These are phyloP conservation scores for Leucoptera coffeella DNA, from an alignment of 2,888 invertebrate species.

Conservation along the genomic window DNA sequence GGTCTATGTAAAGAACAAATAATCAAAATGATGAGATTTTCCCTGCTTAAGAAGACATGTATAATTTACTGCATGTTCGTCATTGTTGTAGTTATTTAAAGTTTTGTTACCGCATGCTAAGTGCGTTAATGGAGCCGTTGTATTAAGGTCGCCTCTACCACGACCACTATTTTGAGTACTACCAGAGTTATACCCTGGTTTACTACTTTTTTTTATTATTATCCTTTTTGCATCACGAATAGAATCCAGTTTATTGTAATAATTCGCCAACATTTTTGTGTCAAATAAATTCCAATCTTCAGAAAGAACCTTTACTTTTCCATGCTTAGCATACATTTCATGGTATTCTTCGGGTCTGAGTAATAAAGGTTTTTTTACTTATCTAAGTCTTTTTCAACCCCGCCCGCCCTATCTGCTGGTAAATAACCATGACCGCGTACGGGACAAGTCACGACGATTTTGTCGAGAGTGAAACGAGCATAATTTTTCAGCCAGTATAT, in stretches of 20 bases:
- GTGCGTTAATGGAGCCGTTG: constrained; percentile 5
- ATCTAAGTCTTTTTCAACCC: constrained; percentile 6
- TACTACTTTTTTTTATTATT: constrained; percentile 4
- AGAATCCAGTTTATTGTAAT: constrained; percentile 4
- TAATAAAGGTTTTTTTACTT: constrained; percentile 6
- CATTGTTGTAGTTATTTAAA: constrained; percentile 4
- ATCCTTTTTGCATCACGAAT: constrained; percentile 5
- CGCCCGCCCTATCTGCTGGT: constrained; percentile 7
- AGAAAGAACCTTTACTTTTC: constrained; percentile 4
- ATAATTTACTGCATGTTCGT: constrained; percentile 4
- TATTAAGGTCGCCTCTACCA: constrained; percentile 3
- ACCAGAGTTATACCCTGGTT: constrained; percentile 4
- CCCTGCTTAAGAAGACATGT: constrained; percentile 5
- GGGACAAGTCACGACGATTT: constrained; percentile 6
- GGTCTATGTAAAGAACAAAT: no score
- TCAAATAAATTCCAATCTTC: constrained; percentile 5
- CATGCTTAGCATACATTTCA: constrained; percentile 6
- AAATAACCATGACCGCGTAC: constrained; percentile 8
- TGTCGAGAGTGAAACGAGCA: constrained; percentile 4
- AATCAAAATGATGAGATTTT: constrained; percentile 5
- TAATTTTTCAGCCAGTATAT: constrained; percentile 5
- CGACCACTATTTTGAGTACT: constrained; percentile 4
- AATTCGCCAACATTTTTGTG: constrained; percentile 4
- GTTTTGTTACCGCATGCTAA: constrained; percentile 4
- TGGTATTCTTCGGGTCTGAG: constrained; percentile 4